A percentile compares a stretch with the other conserved stretches of the same genome.
phyloP scores from a whole-genome alignment of 1,140 invertebrate species.

The Trichonephila clavata region DNA sequence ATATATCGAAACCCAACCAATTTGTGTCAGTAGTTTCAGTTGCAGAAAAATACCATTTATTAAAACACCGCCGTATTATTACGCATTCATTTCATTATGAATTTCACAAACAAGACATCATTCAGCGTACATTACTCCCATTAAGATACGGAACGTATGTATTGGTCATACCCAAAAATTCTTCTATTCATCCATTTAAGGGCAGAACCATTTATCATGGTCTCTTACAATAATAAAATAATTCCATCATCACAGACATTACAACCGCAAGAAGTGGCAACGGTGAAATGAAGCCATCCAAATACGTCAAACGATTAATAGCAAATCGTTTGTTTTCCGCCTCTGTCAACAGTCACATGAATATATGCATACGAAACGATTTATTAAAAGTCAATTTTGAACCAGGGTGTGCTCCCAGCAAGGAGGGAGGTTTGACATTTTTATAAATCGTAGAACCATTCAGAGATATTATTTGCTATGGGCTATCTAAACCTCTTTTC shows the following conservation, averaged over 20 bases:
- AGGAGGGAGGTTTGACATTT: neutral
- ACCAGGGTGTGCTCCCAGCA: neutral
- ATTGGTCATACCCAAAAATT: neutral
- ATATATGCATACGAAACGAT: neutral
- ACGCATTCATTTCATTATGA: neutral
- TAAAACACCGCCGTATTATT: neutral
- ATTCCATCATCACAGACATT: neutral
- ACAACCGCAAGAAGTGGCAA: neutral
- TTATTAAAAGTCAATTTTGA: neutral
- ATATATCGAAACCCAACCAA: no score
- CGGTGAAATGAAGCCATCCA: constrained; percentile 15
- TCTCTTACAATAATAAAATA: neutral
- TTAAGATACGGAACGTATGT: neutral
- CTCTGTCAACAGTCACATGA: neutral
- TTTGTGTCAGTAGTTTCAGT: neutral
- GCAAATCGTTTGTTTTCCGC: neutral
- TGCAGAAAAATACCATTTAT: neutral
- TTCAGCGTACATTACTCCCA: neutral
- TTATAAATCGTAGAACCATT: neutral
- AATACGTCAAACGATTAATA: neutral
- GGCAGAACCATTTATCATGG: neutral
- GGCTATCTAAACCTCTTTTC: neutral
- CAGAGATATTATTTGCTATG: neutral
- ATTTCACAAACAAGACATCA: neutral
- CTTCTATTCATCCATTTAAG: neutral